Evolutionary conservation across 2,113 vertebrate genomes (phyloP), one percentile per base, ranked within the genome.

Genomic region (Chaetodon auriga): DNA sequence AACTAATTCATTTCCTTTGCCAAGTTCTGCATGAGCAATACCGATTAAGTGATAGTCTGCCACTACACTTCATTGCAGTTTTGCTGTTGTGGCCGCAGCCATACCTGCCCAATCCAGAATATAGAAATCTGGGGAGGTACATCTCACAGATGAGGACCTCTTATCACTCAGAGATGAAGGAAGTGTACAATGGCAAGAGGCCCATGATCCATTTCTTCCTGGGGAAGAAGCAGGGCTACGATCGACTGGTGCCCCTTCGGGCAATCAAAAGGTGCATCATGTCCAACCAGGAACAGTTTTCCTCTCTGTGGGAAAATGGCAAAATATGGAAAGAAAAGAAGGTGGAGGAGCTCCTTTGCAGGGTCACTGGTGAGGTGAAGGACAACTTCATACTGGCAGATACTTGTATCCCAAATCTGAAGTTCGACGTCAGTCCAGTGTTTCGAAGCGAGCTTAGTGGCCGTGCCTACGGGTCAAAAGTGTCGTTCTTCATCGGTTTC

Each of bases 401-500:
- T 23, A 89, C 83, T 49, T n/a, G 51, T 43, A 36, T 78, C 55
- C 46, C 70, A 78, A 4, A 60, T 53, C 43, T 90, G 7, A 92
- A 80, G 57, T 46, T 95, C 0, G 60, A 88, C 77, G 84, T 95
- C 1, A 7, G 8, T 45, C 92, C 94, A 62, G 62, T 90, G 81
- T 93, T 87, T 79, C 84, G 19, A 83, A 88, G 89, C 49, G 86
- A 94, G 79, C 78, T 94, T 13, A 53, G 74, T 69, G 85, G 84
- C 0, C 4, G 48, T 0, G 10, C 13, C 4, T n/a, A 51, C 1
- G 83, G 75, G 0, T 84, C 76, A 0, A 5, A 35, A 35, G 93
- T 94, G n/a, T 90, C 92, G 6, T 95, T 94, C 87, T 92, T 91
- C 25, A 30, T 90, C 0, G 95, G 95, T 36, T 95, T 95, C 82